Conservation (phyloP, 2,888 invertebrate genomes). For the Teleiodes luculella region DNA sequence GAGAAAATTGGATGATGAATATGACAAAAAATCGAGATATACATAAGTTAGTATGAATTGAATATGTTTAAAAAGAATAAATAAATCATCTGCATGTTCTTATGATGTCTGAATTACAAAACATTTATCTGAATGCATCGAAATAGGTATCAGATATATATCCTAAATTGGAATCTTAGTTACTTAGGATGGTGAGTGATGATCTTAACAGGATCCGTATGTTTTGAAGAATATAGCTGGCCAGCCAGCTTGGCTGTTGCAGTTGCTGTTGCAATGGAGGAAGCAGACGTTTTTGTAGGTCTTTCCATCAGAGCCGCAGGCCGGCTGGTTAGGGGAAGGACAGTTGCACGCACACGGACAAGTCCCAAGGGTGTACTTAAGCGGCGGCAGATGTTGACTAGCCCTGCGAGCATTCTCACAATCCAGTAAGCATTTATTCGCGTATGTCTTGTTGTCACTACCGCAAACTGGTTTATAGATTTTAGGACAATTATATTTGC, state of each 20-base stretch:
- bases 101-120: too few relatives aligned
- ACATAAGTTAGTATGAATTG: too few relatives aligned
- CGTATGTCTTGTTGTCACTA: slow-evolving; percentile 31
- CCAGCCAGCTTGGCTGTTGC: slow-evolving; percentile 16
- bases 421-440: slow-evolving; percentile 31
- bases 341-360: slow-evolving; percentile 24
- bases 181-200: background rate
- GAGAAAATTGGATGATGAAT: too few relatives aligned
- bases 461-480: slow-evolving; percentile 35
- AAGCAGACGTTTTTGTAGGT: slow-evolving; percentile 39
- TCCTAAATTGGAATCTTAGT: too few relatives aligned
- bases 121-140: too few relatives aligned
- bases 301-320: slow-evolving; percentile 35
- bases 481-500: slow-evolving; percentile 28
- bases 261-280: slow-evolving; percentile 32
- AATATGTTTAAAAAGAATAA: too few relatives aligned
- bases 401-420: slow-evolving; percentile 30
- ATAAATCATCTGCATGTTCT: too few relatives aligned
- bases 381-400: slow-evolving; percentile 3
- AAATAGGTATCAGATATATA: too few relatives aligned
- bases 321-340: slow-evolving; percentile 25
- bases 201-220: slow-evolving; percentile 24
- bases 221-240: slow-evolving; percentile 5
- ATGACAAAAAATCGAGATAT: too few relatives aligned
- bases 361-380: background rate